Conservation (phyloP, 2,797 vertebrate genomes). For the Petrocephalus sullivani region DNA sequence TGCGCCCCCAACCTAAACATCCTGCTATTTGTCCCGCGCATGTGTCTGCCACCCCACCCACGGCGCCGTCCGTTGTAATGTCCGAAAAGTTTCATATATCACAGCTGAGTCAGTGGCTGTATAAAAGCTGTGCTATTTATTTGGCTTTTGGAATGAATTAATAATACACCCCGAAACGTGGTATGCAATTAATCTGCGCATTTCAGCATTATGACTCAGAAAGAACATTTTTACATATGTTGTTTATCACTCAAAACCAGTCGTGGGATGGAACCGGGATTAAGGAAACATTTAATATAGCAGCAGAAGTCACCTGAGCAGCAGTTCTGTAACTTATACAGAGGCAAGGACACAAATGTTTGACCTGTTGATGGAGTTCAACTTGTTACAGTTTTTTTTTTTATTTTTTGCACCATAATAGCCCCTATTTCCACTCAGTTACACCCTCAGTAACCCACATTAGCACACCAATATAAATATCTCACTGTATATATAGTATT, state of each 20-base stretch:
- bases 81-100: not conserved
- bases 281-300: not conserved
- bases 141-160: slow-evolving; percentile 1
- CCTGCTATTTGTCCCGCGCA: not conserved
- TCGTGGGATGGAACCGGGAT: not conserved
- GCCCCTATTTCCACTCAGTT: not conserved
- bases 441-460: not conserved
- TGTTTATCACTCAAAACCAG: not conserved
- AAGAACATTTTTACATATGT: not conserved
- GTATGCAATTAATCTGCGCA: not conserved
- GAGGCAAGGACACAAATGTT: not conserved
- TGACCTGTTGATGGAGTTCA: not conserved
- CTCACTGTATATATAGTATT: not conserved
- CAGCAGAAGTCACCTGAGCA: not conserved
- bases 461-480: not conserved
- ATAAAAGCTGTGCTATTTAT: not conserved
- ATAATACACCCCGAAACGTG: not conserved
- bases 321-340: not conserved
- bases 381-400: not conserved
- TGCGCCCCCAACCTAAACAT: slow-evolving; percentile 7
- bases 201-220: not conserved
- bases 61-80: not conserved
- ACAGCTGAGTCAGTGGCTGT: not conserved
- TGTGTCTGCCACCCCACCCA: not conserved
- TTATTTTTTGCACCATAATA: not conserved